These are phyloP conservation scores for Laothoe populi DNA, from an alignment of 2,888 invertebrate species.

Conservation along the genomic window DNA sequence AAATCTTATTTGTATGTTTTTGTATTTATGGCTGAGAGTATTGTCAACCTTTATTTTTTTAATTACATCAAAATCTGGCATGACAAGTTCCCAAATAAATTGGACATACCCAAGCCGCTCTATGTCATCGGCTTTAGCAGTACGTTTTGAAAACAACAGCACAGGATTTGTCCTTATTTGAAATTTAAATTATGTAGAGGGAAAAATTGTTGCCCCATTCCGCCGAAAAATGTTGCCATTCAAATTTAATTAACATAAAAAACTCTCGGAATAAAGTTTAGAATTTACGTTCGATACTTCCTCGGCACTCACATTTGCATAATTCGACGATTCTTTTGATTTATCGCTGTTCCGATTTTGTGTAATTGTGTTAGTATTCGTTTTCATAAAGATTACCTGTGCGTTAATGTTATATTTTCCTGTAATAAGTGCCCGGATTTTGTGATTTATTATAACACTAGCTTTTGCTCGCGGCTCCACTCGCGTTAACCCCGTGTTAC, in stretches of 20 bases:
- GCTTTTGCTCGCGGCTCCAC: neutral
- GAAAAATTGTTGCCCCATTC: conserved; percentile 59
- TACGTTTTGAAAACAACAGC: conserved; percentile 70
- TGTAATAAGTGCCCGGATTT: neutral
- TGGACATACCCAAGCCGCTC: conserved; percentile 64
- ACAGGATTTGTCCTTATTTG: conserved; percentile 72
- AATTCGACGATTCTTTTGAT: conserved; percentile 41
- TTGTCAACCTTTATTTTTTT: too few relatives aligned
- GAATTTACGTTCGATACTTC: conserved; percentile 24
- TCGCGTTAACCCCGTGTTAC: too few relatives aligned
- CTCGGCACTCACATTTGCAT: conserved; percentile 43
- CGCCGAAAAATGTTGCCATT: conserved; percentile 67
- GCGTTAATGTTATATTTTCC: neutral
- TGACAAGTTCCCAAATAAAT: conserved; percentile 44
- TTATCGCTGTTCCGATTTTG: conserved; percentile 27
- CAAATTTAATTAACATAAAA: conserved; percentile 76
- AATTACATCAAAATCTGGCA: neutral
- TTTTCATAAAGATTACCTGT: conserved; percentile 12
- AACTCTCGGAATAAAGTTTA: conserved; percentile 34
- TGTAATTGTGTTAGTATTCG: conserved; percentile 20
- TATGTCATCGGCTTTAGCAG: conserved; percentile 69
- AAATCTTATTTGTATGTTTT: too few relatives aligned
- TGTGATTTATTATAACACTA: neutral
- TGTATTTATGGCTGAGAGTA: too few relatives aligned
- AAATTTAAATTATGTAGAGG: conserved; percentile 73